These are phyloP conservation scores for Lasioglossum zephyrum DNA, from an alignment of 2,888 invertebrate species.

Conservation along the genomic window DNA sequence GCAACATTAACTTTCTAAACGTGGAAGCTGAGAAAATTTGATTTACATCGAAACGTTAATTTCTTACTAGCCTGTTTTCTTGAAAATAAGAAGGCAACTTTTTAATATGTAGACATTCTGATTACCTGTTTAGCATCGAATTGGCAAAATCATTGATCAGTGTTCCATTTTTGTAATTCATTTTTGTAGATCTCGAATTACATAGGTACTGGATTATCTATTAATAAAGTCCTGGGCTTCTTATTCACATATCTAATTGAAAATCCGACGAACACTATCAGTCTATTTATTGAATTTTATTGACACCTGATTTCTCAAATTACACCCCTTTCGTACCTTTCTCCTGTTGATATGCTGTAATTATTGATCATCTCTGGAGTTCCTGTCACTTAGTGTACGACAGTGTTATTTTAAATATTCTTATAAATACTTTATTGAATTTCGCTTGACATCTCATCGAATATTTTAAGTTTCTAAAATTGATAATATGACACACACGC, in stretches of 20 bases:
- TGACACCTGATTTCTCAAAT: neutral
- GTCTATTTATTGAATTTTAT: neutral
- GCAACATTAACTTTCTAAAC: neutral
- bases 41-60: neutral
- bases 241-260: neutral
- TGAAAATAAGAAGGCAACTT: neutral
- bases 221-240: neutral
- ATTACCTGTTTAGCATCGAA: neutral
- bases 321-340: neutral
- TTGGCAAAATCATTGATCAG: neutral
- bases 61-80: neutral
- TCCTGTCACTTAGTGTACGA: neutral
- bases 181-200: neutral
- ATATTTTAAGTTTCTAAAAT: no score
- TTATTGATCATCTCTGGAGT: neutral
- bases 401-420: neutral
- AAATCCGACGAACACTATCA: neutral
- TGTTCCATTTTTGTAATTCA: neutral
- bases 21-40: no score
- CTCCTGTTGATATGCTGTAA: neutral
- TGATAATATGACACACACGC: neutral
- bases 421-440: neutral
- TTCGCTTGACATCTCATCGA: neutral
- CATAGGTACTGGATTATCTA: neutral
- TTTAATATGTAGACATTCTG: neutral